Base-by-base conservation (phyloP, 2,888 invertebrate genomes). In the Myopa testacea region DNA sequence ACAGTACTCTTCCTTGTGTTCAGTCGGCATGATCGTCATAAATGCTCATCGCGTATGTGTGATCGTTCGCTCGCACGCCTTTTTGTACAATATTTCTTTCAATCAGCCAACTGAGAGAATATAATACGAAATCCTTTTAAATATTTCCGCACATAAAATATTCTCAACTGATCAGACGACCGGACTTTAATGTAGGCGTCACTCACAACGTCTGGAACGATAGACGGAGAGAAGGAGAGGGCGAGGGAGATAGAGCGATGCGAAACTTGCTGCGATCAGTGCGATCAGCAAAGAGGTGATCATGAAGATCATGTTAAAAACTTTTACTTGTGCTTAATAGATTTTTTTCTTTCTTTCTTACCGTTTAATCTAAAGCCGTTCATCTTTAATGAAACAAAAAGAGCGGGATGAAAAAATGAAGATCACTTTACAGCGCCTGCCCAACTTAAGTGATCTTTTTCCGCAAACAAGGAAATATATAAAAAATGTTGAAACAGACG, bases 121-220 rank as follows among this genome's bases (percentile, higher is more conserved):
- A 45, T 45, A 45, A 45, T 45, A 45, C 45, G 45, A 10, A 3
- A 45, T 45, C 45, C 45, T 45, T 26, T 45, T 45, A 45, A 45
- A 6, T 45, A 45, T 45, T 45, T 1, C 45, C 10, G 6, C 10
- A 45, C 7, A 10, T 8, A 45, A 45, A 10, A 10, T 45, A 45
- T 45, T 45, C 26, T 26, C 26, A 26, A 26, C 26, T 26, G 26
- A 26, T 26, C 26, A 26, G 26, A 3, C 6, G 10, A 10, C 45
- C 45, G 7, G 45, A 45, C 45, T 45, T 45, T 37, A 52, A 52
- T 37, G 70, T 70, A 55, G 70, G 70, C 70, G 55, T 52, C 55
- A 34, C 55, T 40, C 19, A 26, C 55, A 70, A 55, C 14, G 52
- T 14, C 19, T 34, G 70, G 50, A 67, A 34, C 10, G 26, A 34